Base-by-base conservation (phyloP, 2,113 vertebrate species). In the Numida meleagris region DNA sequence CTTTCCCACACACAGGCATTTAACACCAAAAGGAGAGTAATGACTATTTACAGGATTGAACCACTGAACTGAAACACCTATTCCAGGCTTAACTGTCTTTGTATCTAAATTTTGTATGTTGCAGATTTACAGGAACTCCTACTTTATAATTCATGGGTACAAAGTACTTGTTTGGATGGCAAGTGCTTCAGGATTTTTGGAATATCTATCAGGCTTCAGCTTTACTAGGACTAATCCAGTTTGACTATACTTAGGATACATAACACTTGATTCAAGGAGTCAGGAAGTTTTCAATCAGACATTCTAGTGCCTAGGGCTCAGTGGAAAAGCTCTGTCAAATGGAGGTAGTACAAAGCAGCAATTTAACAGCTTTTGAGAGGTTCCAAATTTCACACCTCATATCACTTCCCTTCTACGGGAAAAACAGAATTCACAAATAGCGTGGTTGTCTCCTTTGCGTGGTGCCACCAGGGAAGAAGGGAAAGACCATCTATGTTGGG, bases 281-380 rank as follows among this genome's bases (percentile, higher is more conserved):
- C n/a, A 89, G 21, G 59, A 70, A 43, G 57, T 75, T 27, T 48
- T 45, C 53, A 48, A 73, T 66, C 82, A 80, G 75, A 45, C 14
- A 73, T 25, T 62, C 38, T 48, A 34, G 42, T 71, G 70, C 10
- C 6, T 50, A 80, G 20, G 38, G 36, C 45, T 68, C 67, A 29
- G 59, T 10, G 6, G 70, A 84, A 95, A 87, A 57, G 18, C 58
- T 82, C 70, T 76, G 40, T 48, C 58, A 90, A 95, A 82, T 1
- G 14, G 24, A 85, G 40, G 27, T 15, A 76, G 63, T 40, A 76
- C 48, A 82, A 91, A 79, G 66, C 48, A 80, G 61, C 66, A 85
- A 61, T 36, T 59, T 0, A 68, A 53, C 12, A 68, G 50, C 36
- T 76, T 82, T 48, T 34, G 25, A n/a, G 43, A 72, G 53, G 9